Conservation (phyloP, 2,113 vertebrate genomes). For the Semnornis frantzii region DNA sequence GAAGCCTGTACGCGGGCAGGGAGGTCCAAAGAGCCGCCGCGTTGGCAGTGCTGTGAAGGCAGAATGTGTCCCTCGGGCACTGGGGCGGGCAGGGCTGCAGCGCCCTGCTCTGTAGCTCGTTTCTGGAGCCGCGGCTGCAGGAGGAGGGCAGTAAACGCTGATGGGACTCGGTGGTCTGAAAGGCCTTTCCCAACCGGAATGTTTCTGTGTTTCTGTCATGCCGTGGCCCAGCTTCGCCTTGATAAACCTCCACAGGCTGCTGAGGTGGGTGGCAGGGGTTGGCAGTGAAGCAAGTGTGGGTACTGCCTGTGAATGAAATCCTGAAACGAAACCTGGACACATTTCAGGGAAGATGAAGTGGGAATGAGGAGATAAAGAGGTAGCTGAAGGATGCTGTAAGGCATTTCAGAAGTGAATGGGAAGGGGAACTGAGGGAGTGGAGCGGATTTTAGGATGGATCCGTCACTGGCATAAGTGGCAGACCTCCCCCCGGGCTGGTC, state of each 20-base stretch:
- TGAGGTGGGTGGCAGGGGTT: too few relatives aligned
- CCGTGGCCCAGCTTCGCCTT: rapidly evolving
- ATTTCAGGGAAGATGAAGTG: neutral
- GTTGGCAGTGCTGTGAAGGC: too few relatives aligned
- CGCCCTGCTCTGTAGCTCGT: neutral
- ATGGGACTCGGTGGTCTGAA: too few relatives aligned
- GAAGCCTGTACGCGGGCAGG: neutral
- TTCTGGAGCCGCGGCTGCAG: neutral
- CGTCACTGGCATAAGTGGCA: neutral
- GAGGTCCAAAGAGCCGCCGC: neutral
- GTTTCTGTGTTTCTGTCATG: neutral
- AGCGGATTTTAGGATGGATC: neutral
- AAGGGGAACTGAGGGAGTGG: neutral
- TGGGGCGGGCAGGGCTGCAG: neutral
- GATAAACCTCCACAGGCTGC: neutral
- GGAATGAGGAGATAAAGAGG: neutral
- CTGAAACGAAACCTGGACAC: neutral
- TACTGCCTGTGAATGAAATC: neutral
- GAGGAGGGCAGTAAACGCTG: neutral
- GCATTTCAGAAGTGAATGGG: neutral
- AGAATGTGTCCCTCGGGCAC: too few relatives aligned
- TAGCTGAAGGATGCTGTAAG: neutral
- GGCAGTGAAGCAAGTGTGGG: neutral
- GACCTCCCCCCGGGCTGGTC: neutral
- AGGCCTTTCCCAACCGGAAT: too few relatives aligned